These are phyloP conservation scores for Clistopyga incitator DNA, from an alignment of 2,888 invertebrate species.

Conservation along the genomic window DNA sequence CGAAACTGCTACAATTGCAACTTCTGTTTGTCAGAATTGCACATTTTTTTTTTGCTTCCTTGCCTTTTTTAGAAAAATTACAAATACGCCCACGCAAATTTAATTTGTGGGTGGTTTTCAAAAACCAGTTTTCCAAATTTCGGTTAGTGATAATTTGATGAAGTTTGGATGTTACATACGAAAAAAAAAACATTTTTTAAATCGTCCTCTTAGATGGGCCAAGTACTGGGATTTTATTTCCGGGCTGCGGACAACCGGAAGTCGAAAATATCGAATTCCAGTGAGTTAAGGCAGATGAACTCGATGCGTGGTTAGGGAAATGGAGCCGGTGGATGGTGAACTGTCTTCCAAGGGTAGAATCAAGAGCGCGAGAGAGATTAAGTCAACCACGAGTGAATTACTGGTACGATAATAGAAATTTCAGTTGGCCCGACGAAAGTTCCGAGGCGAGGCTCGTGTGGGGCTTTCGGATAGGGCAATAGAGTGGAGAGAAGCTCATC, in stretches of 20 bases:
- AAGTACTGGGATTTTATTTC: too few species aligned
- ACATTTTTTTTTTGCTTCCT: not conserved
- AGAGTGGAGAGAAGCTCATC: constrained; percentile 45
- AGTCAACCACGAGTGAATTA: constrained; percentile 76
- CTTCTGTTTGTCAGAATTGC: not conserved
- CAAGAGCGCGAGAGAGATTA: constrained; percentile 65
- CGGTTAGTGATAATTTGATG: too few species aligned
- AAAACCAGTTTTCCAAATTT: too few species aligned
- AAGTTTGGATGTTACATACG: too few species aligned
- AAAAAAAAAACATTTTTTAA: too few species aligned
- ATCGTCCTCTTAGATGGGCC: too few species aligned
- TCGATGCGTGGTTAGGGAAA: not conserved
- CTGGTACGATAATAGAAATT: constrained; percentile 76
- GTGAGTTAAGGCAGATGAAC: constrained; percentile 9
- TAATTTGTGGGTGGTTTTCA: too few species aligned
- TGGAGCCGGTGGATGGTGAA: constrained; percentile 3
- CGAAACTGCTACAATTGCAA: too few species aligned
- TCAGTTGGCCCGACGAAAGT: constrained; percentile 61
- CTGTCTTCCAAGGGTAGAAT: constrained; percentile 8
- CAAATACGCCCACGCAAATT: too few species aligned
- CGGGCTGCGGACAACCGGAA: not conserved
- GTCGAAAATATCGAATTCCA: not conserved
- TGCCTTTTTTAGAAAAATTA: too few species aligned
- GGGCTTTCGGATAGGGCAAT: constrained; percentile 21
- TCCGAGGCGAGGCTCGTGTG: constrained; percentile 1